Conservation (phyloP, 2,888 invertebrate genomes). For the Candidula unifasciata region DNA sequence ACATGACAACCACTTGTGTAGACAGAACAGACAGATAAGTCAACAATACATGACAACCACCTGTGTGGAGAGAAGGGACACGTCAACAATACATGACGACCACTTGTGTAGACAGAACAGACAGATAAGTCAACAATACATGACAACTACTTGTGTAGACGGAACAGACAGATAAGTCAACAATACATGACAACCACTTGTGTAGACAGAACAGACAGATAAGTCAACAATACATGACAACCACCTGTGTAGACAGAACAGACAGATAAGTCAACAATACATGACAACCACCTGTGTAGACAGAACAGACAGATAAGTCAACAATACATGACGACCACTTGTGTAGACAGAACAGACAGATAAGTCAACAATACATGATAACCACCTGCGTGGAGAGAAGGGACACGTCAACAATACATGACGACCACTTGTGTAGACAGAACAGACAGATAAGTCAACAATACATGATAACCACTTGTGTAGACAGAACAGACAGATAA, state of each 20-base stretch:
- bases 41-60: slow-evolving; percentile 87
- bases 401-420: slow-evolving; percentile 81
- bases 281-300: no score
- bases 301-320: neutral
- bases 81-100: no score
- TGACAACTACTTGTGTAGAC: slow-evolving; percentile 88
- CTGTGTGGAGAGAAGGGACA: no score
- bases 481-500: neutral
- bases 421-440: slow-evolving; percentile 87
- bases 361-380: no score
- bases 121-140: slow-evolving; percentile 79
- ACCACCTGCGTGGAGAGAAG: neutral
- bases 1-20: no score
- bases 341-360: no score
- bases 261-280: no score
- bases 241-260: no score
- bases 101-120: neutral
- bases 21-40: neutral
- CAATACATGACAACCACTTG: no score
- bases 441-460: no score
- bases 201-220: neutral
- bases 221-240: slow-evolving; percentile 85
- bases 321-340: slow-evolving; percentile 88
- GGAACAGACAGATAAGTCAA: no score
- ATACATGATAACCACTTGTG: no score